phyloP scores from a whole-genome alignment of 1,140 invertebrate species.

The Magallana gigas region DNA sequence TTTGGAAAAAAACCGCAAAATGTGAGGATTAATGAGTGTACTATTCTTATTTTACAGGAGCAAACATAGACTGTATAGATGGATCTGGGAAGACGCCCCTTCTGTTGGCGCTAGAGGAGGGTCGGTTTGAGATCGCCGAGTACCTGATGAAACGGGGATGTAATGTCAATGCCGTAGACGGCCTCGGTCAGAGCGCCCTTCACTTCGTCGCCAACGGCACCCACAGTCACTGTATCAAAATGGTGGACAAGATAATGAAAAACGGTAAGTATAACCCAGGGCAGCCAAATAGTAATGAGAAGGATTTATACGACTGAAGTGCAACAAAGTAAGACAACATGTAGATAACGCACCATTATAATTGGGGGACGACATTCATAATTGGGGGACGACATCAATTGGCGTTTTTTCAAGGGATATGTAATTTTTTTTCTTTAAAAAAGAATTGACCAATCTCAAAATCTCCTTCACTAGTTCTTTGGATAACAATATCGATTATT shows the following conservation, averaged over 20 bases:
- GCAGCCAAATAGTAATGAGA: not conserved
- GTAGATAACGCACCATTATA: too few relatives aligned
- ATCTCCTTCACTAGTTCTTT: too few relatives aligned
- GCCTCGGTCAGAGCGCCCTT: slow-evolving; percentile 44
- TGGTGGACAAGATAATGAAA: slow-evolving; percentile 47
- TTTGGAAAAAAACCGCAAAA: too few relatives aligned
- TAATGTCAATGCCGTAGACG: slow-evolving; percentile 46
- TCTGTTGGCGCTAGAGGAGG: slow-evolving; percentile 36
- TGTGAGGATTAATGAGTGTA: too few relatives aligned
- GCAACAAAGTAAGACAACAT: too few relatives aligned
- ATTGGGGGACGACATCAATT: too few relatives aligned
- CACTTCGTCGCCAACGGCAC: slow-evolving; percentile 25
- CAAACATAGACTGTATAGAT: slow-evolving; percentile 35
- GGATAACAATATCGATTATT: too few relatives aligned
- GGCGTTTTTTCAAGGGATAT: too few relatives aligned
- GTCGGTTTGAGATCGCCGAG: slow-evolving; percentile 28
- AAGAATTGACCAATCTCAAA: too few relatives aligned
- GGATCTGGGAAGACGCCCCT: slow-evolving; percentile 45
- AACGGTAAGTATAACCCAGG: not conserved
- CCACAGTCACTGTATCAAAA: slow-evolving; percentile 25
- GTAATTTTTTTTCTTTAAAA: too few relatives aligned
- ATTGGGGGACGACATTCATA: too few relatives aligned
- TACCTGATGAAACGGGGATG: slow-evolving; percentile 46
- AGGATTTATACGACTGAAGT: too few relatives aligned
- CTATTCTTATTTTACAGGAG: not conserved